Evolutionary conservation across 2,113 vertebrate genomes (phyloP).

Genomic region (Tiliqua scincoides): DNA sequence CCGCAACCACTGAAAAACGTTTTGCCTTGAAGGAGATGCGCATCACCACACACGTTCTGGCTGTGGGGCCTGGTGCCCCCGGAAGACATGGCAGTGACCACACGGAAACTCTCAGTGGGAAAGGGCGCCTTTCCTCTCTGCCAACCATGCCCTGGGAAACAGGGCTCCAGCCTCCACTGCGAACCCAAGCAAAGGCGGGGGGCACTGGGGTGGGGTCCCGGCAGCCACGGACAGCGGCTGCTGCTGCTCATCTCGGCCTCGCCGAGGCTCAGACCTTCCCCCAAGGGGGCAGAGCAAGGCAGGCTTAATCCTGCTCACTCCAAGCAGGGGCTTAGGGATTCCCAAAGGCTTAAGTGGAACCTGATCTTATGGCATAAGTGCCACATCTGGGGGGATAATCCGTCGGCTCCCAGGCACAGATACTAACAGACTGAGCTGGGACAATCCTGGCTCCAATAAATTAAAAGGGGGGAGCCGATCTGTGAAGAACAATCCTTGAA

Average conservation of each 20-base stretch:
- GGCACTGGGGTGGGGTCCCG: not conserved
- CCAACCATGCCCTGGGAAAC: not conserved
- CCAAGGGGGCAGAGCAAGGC: not conserved
- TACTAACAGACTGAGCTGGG: rapidly evolving
- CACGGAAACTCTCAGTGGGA: too few relatives aligned
- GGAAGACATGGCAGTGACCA: too few relatives aligned
- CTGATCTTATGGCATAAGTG: rapidly evolving
- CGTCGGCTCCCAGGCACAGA: not conserved
- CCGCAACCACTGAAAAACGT: not conserved
- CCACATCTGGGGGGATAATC: not conserved
- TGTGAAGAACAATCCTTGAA: not conserved
- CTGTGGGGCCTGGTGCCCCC: not conserved
- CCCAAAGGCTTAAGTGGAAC: not conserved
- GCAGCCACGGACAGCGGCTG: too few relatives aligned
- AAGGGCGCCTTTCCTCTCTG: not conserved
- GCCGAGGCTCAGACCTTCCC: not conserved
- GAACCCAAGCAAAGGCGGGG: not conserved
- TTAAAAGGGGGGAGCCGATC: not conserved
- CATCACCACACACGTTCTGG: not conserved
- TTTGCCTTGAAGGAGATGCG: not conserved
- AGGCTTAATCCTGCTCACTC: not conserved
- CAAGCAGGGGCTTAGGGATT: not conserved
- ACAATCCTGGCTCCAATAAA: rapidly evolving
- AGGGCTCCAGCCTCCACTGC: not conserved
- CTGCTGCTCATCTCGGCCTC: not conserved